A percentile compares a stretch with the other conserved stretches of the same genome.
Conservation (phyloP, 2,113 vertebrate genomes). For the Gobio gobio region DNA sequence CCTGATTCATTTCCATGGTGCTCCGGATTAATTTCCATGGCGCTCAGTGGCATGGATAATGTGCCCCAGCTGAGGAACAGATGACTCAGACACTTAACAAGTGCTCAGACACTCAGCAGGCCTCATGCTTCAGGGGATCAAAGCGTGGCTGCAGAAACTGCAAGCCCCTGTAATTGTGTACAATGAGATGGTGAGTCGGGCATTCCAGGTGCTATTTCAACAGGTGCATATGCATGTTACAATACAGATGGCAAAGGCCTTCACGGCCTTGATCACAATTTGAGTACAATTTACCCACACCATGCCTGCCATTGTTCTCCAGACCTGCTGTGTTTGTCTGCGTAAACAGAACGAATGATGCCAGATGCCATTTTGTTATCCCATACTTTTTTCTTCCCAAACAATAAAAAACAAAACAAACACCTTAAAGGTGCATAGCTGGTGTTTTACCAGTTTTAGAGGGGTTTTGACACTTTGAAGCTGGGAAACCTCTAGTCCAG, state of each 20-base stretch:
- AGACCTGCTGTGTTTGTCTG: slow-evolving; percentile 15
- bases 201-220: slow-evolving; percentile 43
- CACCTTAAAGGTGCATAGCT: not conserved
- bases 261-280: slow-evolving; percentile 9
- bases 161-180: slow-evolving; percentile 37
- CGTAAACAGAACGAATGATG: slow-evolving; percentile 24
- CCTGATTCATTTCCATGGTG: not conserved
- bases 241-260: slow-evolving; percentile 43
- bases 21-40: not conserved
- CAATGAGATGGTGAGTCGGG: slow-evolving; percentile 27
- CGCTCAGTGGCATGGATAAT: not conserved
- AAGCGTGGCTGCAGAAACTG: slow-evolving; percentile 27
- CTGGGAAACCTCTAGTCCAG: too few species aligned
- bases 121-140: slow-evolving; percentile 29
- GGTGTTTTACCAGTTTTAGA: not conserved
- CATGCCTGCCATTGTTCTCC: slow-evolving; percentile 19
- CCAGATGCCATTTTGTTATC: not conserved
- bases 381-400: not conserved
- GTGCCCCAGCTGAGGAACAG: slow-evolving; percentile 7
- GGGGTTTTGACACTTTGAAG: too few species aligned
- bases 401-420: not conserved
- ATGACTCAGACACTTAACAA: slow-evolving; percentile 43
- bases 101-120: slow-evolving; percentile 38
- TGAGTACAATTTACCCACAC: slow-evolving; percentile 36
- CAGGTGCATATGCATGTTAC: slow-evolving; percentile 47